Evolutionary conservation across 1,140 invertebrate species (phyloP), one percentile per base, ranked within the genome.

Genomic region (Diprion similis): DNA sequence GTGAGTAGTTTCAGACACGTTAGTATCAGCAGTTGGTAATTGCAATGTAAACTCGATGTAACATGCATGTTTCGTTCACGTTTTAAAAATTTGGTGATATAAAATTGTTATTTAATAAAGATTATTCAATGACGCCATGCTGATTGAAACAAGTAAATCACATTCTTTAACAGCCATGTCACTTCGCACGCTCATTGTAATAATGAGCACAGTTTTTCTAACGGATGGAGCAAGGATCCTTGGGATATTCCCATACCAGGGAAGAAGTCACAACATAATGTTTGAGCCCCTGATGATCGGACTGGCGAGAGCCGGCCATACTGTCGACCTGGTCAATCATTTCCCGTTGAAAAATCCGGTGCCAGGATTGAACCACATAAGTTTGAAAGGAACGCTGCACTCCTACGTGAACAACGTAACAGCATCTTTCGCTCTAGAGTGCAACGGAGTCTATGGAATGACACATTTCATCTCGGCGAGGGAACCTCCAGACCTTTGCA

Each of bases 291-390:
- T 90, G 10, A 82, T 88, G 77, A 79, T 80, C 18, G 79, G 67
- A 10, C 73, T 90, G 0, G 88, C 87, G 0, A 75, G 71, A 10
- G 80, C 82, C 0, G 89, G 89, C 0, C 89, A 90, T 74, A 80
- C 84, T n/a, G 83, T 90, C 0, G 85, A 86, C 19, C 82, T 89
- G 0, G 72, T 89, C 9, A 79, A 81, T 3, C 83, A 86, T n/a
- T 89, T 86, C 71, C 85, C 87, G 0, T 18, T 75, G 10, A 84
- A 85, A 46, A 81, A 82, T 8, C 78, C 74, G 0, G 59, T 81
- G n/a, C 68, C 78, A 0, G 88, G 89, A 79, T 87, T 86, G 68
- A 81, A 80, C 17, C 76, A 82, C 6, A 46, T 80, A 2, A 68
- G 74, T 18, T 19, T 79, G 6, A 48, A 1, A 18, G 17, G 68